Conservation (phyloP, 2,888 invertebrate species). For the Anodontia alba region DNA sequence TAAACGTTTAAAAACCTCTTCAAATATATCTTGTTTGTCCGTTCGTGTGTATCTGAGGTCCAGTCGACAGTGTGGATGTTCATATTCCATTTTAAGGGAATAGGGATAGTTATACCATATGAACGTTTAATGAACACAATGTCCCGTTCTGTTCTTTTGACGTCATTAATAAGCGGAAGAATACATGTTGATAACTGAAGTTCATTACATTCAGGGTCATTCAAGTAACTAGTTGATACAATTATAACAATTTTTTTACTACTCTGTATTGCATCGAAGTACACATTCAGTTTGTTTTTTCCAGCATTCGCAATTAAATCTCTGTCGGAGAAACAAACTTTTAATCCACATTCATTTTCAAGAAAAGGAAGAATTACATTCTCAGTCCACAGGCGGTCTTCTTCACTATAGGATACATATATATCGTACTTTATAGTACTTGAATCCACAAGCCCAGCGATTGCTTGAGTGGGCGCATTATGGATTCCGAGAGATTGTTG, state of each 20-base stretch:
- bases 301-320: constrained; percentile 17
- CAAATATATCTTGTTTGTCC: not conserved
- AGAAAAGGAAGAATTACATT: constrained; percentile 10
- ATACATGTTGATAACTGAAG: constrained; percentile 20
- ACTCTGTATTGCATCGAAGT: not conserved
- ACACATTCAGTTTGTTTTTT: not conserved
- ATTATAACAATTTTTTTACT: not conserved
- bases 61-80: not conserved
- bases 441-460: not conserved
- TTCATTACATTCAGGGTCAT: constrained; percentile 4
- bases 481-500: not conserved
- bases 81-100: constrained; percentile 5
- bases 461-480: too few species aligned
- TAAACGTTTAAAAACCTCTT: not conserved
- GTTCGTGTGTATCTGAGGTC: not conserved
- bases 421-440: not conserved
- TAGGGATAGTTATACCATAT: not conserved
- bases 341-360: constrained; percentile 7
- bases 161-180: not conserved
- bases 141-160: not conserved
- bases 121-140: not conserved
- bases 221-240: constrained; percentile 2
- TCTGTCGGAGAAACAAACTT: constrained; percentile 11
- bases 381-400: constrained; percentile 3
- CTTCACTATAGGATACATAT: constrained; percentile 10